Conservation (phyloP, 1,140 invertebrate species). For the Procambarus clarkii region DNA sequence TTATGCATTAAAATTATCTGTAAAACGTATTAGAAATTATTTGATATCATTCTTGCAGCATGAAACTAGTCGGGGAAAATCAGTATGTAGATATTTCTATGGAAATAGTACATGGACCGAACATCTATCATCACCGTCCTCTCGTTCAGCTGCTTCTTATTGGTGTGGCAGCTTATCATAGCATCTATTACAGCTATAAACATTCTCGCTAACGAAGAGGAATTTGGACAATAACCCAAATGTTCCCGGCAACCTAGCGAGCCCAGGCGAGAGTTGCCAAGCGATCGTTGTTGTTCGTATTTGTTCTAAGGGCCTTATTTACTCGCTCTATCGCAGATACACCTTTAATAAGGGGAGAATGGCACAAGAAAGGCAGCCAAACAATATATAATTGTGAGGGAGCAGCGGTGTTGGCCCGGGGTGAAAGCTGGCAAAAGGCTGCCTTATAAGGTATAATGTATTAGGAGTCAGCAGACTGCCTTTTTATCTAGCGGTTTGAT, state of each 20-base stretch:
- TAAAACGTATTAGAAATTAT: no score
- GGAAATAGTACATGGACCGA: no score
- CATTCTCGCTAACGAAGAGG: constrained; percentile 27
- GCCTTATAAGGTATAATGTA: constrained; percentile 66
- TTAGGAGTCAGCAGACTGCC: constrained; percentile 58
- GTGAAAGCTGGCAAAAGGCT: constrained; percentile 64
- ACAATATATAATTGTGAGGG: constrained; percentile 35
- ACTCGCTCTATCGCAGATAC: background rate
- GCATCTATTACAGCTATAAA: constrained; percentile 49
- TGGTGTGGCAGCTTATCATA: background rate
- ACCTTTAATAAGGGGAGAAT: constrained; percentile 6
- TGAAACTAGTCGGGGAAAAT: no score
- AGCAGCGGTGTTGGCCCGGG: constrained; percentile 30
- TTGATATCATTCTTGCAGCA: no score
- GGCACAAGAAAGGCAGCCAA: constrained; percentile 10
- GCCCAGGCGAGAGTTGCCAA: constrained; percentile 5
- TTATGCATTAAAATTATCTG: no score
- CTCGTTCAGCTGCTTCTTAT: background rate
- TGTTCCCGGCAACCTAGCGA: constrained; percentile 14
- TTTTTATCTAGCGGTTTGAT: constrained; percentile 62
- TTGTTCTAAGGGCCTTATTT: background rate
- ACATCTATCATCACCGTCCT: background rate
- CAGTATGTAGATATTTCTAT: no score
- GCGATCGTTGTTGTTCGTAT: background rate
- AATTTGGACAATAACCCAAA: constrained; percentile 10